phyloP scores from a whole-genome alignment of 2,113 vertebrate species.

The Scolopax mira region DNA sequence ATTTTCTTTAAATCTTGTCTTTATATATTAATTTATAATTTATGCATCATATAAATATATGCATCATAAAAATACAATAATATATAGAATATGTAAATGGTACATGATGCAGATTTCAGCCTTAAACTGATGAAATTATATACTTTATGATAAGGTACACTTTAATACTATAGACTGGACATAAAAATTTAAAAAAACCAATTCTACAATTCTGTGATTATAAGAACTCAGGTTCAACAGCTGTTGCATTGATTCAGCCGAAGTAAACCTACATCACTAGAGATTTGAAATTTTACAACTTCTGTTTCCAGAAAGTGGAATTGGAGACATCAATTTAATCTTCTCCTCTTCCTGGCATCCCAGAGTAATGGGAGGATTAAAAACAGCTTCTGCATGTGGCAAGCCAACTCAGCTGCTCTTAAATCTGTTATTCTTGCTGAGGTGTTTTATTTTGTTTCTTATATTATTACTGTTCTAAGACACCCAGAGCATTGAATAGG shows the following conservation, averaged over 20 bases:
- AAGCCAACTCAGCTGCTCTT: background rate
- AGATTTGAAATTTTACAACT: background rate
- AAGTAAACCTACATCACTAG: background rate
- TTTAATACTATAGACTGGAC: background rate
- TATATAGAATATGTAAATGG: background rate
- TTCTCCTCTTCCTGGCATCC: background rate
- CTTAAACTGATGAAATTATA: background rate
- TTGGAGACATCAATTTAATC: background rate
- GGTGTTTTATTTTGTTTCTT: background rate
- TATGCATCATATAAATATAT: background rate
- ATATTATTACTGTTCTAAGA: background rate
- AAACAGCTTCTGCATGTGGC: background rate
- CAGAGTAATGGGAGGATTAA: background rate
- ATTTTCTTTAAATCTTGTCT: background rate
- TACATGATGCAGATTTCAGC: background rate
- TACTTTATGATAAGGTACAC: background rate
- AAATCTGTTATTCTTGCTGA: background rate
- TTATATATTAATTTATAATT: background rate
- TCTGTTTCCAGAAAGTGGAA: background rate
- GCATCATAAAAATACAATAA: background rate
- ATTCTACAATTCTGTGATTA: background rate
- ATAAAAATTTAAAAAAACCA: background rate
- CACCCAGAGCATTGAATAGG: background rate
- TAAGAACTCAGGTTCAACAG: background rate
- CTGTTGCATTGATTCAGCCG: background rate